Base-by-base conservation (phyloP, 2,797 vertebrate species). In the Spatula versicolor region DNA sequence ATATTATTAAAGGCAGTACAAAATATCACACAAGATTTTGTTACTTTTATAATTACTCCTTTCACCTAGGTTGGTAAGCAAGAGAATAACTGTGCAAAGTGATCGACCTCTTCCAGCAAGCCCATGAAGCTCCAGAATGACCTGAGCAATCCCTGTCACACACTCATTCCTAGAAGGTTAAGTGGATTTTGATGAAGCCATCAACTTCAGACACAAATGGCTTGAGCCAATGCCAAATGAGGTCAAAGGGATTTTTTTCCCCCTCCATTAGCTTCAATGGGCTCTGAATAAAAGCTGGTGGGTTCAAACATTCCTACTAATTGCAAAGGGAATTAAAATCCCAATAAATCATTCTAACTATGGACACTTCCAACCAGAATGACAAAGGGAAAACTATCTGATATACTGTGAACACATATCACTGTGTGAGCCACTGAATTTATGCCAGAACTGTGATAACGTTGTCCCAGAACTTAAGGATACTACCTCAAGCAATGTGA, bases 111-210 rank as follows among this genome's bases (percentile, higher is more conserved):
- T 86, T 58, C 64, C 75, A 78, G 54, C 9, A 93, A 73, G 79
- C 60, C 68, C 35, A 30, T 33, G 58, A 68, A 88, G 68, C 8
- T 86, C 67, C 75, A 86, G 56, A 90, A 90, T 48, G 54, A 91
- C 56, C 77, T 46, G 45, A 73, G 45, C n/a, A 73, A 33, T 55
- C 56, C 75, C 74, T 92, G 68, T 39, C 74, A 88, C 59, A 75
- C 37, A 7, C 33, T 92, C 60, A 81, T 71, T 86, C 69, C 84
- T 82, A 46, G 93, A 94, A 93, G 91, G 93, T 96, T 95, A 91
- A 96, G 82, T 94, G 55, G 67, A 81, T 96, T 96, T 94, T 91
- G 93, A 96, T 95, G 92, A 95, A 94, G 88, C 86, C 79, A 93
- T 89, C 88, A 95, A 66, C 54, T 83, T 73, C 58, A 91, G 52